Percentiles rank a stretch among this genome's conserved stretches.
These are phyloP conservation scores for Ovibos moschatus DNA, from an alignment of 2,113 vertebrate genomes.

Conservation along the genomic window DNA sequence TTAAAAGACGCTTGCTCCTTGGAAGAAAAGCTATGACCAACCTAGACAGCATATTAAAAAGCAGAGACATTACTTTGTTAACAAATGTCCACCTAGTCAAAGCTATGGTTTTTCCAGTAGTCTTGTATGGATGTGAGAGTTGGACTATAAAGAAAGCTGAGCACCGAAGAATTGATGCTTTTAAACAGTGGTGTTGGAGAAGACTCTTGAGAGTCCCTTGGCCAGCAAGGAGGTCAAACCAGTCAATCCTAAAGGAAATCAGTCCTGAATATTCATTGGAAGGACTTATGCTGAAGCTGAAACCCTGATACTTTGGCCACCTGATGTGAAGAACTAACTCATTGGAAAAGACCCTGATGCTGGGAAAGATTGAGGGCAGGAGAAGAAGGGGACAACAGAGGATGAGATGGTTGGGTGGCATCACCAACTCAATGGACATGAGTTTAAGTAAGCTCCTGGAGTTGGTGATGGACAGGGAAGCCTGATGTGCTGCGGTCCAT, in stretches of 20 bases:
- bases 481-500: neutral
- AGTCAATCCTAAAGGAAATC: neutral
- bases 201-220: neutral
- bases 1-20: neutral
- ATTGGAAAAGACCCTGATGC: neutral
- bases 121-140: neutral
- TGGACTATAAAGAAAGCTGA: neutral
- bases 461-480: neutral
- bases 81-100: neutral
- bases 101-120: neutral
- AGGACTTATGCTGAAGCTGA: neutral
- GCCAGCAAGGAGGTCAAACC: neutral
- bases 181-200: neutral
- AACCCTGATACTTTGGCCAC: neutral
- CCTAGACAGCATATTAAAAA: neutral
- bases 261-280: neutral
- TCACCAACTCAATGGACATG: rapidly evolving
- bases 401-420: neutral
- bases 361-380: neutral
- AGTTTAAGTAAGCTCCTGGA: neutral
- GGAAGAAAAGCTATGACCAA: neutral
- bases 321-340: neutral
- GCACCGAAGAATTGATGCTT: neutral
- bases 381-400: neutral
- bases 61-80: neutral